A percentile compares a stretch with the other conserved stretches of the same genome.
These are phyloP conservation scores for Linurgus olivaceus DNA, from an alignment of 2,797 vertebrate species.

Conservation along the genomic window DNA sequence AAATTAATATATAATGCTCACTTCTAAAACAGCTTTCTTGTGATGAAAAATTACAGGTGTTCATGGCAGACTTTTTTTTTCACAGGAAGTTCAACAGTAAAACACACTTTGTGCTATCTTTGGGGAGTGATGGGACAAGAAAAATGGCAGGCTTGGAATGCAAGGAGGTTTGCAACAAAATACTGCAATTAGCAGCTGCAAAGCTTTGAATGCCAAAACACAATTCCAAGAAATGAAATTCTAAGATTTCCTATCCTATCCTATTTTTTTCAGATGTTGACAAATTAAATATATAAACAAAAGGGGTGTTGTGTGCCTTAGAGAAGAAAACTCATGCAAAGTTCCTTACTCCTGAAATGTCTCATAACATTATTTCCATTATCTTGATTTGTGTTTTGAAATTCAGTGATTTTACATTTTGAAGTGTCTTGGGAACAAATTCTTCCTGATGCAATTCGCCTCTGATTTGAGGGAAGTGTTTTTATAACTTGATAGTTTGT, in stretches of 20 bases:
- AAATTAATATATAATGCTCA: neutral
- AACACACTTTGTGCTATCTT: neutral
- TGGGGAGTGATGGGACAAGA: neutral
- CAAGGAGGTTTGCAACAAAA: neutral
- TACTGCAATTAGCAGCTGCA: neutral
- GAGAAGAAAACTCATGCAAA: neutral
- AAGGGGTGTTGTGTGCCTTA: rapidly evolving
- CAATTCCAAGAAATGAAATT: neutral
- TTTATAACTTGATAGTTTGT: neutral
- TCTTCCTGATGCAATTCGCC: neutral
- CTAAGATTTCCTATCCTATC: neutral
- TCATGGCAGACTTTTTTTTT: neutral
- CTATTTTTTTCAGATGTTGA: neutral
- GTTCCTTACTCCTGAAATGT: neutral
- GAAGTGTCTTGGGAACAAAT: neutral
- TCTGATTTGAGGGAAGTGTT: neutral
- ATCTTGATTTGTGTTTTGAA: neutral
- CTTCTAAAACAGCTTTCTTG: neutral
- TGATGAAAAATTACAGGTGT: neutral
- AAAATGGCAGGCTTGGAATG: neutral
- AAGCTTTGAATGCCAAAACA: neutral
- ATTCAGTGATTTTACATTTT: neutral
- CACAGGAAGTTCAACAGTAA: neutral
- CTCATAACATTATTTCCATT: neutral
- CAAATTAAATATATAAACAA: neutral